Evolutionary conservation across 2,888 invertebrate genomes (phyloP).

Genomic region (Lasioglossum zephyrum): DNA sequence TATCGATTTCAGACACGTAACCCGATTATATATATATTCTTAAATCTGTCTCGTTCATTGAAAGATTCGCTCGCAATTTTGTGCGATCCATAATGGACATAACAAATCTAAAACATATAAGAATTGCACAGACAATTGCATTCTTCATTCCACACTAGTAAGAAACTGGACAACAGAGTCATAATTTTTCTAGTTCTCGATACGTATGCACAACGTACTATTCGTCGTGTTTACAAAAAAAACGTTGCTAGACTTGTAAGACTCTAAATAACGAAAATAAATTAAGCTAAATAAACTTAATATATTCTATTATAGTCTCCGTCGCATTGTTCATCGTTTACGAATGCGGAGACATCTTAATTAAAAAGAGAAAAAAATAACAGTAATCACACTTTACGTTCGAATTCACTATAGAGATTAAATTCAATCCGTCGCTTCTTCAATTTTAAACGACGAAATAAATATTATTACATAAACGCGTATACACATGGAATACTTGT

Average conservation of each 20-base stretch:
- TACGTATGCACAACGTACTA: constrained; percentile 5
- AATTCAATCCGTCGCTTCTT: constrained; percentile 32
- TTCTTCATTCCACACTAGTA: constrained; percentile 9
- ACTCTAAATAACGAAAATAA: constrained; percentile 70
- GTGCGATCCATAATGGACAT: constrained; percentile 35
- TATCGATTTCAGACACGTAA: background rate
- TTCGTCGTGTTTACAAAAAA: constrained; percentile 17
- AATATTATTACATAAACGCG: constrained; percentile 51
- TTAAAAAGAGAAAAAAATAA: constrained; percentile 22
- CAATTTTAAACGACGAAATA: constrained; percentile 52
- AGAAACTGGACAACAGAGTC: constrained; percentile 18
- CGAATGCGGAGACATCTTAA: constrained; percentile 19
- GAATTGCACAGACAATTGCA: constrained; percentile 19
- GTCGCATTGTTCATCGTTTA: background rate
- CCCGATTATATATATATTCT: background rate
- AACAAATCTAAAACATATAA: constrained; percentile 31
- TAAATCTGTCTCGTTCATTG: background rate
- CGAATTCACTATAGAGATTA: constrained; percentile 20
- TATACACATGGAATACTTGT: constrained; percentile 57
- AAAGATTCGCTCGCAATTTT: constrained; percentile 34
- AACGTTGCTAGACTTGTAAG: constrained; percentile 50
- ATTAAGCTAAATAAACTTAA: constrained; percentile 62
- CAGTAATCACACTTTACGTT: constrained; percentile 20
- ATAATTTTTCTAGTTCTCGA: constrained; percentile 13
- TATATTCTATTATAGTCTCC: constrained; percentile 28